Percentiles rank a stretch among this genome's conserved stretches.
Conservation (phyloP, 2,113 vertebrate genomes). For the Stegostoma tigrinum region DNA sequence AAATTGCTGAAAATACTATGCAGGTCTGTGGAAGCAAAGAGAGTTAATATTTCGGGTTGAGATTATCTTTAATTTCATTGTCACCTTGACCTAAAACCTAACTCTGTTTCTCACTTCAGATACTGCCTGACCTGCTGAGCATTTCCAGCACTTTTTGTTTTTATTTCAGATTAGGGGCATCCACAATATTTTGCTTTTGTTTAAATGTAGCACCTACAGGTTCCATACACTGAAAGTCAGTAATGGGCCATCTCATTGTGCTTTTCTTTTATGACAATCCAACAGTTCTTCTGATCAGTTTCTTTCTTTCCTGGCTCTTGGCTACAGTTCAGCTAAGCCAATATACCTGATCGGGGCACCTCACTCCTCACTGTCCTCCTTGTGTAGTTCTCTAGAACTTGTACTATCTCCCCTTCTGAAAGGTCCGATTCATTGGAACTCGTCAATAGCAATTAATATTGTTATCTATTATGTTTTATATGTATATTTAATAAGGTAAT, state of each 20-base stretch:
- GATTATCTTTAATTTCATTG: no score
- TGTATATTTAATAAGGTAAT: not conserved
- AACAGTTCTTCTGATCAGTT: not conserved
- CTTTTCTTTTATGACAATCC: not conserved
- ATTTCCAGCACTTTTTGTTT: no score
- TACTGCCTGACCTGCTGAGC: no score
- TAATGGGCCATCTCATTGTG: not conserved
- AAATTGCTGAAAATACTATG: no score
- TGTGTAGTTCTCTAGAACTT: not conserved
- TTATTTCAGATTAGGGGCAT: no score
- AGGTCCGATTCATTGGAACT: not conserved
- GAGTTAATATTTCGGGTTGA: no score
- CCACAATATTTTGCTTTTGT: no score
- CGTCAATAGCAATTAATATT: not conserved
- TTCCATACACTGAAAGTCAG: not conserved
- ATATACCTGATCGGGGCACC: not conserved
- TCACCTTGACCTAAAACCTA: no score
- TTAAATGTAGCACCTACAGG: not conserved
- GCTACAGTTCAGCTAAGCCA: not conserved
- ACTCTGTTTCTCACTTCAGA: no score
- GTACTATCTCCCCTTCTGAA: not conserved
- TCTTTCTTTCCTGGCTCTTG: no score
- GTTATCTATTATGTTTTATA: not conserved
- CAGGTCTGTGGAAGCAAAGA: no score
- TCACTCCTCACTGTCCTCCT: not conserved